A percentile compares a stretch with the other conserved stretches of the same genome.
Evolutionary conservation across 2,113 vertebrate species (phyloP).

Genomic region (Canis aureus): DNA sequence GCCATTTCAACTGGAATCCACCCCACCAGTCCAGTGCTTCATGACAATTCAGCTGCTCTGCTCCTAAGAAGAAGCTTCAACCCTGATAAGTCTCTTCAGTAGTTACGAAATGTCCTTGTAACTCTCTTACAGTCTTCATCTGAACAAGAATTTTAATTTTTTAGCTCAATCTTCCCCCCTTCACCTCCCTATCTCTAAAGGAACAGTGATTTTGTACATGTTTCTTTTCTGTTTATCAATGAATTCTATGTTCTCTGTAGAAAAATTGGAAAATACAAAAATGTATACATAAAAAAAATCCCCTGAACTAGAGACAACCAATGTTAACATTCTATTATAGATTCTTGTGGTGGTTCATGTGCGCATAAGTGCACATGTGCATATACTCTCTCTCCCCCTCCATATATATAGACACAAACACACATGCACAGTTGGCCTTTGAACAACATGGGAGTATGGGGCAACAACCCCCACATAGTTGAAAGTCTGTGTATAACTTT

Average conservation of each 20-base stretch:
- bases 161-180: background rate
- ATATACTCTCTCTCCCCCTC: background rate
- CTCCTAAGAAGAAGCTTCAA: conserved; percentile 18
- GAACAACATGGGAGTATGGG: background rate
- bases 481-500: background rate
- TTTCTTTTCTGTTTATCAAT: conserved; percentile 6
- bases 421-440: background rate
- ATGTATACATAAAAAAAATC: background rate
- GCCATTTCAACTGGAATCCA: background rate
- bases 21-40: background rate
- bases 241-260: background rate
- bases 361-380: too few species aligned
- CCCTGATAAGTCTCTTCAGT: background rate
- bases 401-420: background rate
- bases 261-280: conserved; percentile 41
- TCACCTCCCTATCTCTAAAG: background rate
- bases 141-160: conserved; percentile 27
- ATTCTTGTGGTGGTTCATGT: too few species aligned
- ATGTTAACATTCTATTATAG: conserved; percentile 1
- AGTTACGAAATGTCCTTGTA: background rate
- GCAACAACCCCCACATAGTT: background rate
- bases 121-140: background rate
- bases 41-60: background rate
- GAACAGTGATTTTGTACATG: background rate
- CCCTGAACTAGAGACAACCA: background rate